Percentiles rank a stretch among this genome's conserved stretches.
Evolutionary conservation across 2,888 invertebrate species (phyloP).

Genomic region (Macrophya annulata): DNA sequence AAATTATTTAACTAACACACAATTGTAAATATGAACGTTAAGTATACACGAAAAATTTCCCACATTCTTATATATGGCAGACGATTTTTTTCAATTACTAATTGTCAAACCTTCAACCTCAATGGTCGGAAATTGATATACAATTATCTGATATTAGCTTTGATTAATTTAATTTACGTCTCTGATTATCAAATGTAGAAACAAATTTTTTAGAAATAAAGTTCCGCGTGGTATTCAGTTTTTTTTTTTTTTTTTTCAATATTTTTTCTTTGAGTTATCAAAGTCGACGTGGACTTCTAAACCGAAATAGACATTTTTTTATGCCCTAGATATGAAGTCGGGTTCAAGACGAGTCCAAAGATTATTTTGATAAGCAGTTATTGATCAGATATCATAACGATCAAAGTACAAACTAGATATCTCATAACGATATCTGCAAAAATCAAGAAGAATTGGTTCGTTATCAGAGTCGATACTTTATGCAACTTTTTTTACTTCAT

Average conservation of each 20-base stretch:
- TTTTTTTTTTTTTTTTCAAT: background rate
- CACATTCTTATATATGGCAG: background rate
- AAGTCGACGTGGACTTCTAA: background rate
- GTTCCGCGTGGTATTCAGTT: background rate
- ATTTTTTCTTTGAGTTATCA: background rate
- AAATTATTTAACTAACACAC: background rate
- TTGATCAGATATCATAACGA: background rate
- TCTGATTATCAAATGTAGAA: too few species aligned
- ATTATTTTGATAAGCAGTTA: background rate
- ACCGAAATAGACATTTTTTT: background rate
- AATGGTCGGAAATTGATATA: background rate
- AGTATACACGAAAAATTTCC: background rate
- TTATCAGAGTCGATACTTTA: background rate
- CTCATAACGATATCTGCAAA: background rate
- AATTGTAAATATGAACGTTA: background rate
- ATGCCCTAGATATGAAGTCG: background rate
- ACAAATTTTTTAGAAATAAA: too few species aligned
- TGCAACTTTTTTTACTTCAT: background rate
- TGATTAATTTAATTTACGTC: too few species aligned
- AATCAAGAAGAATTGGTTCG: background rate
- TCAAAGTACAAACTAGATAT: conserved; percentile 2
- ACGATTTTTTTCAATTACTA: background rate
- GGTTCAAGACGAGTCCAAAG: background rate
- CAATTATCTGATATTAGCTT: too few species aligned
- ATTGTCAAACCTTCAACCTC: background rate